Evolutionary conservation across 2,888 invertebrate species (phyloP).

Genomic region (Ditylenchus weischeri): DNA sequence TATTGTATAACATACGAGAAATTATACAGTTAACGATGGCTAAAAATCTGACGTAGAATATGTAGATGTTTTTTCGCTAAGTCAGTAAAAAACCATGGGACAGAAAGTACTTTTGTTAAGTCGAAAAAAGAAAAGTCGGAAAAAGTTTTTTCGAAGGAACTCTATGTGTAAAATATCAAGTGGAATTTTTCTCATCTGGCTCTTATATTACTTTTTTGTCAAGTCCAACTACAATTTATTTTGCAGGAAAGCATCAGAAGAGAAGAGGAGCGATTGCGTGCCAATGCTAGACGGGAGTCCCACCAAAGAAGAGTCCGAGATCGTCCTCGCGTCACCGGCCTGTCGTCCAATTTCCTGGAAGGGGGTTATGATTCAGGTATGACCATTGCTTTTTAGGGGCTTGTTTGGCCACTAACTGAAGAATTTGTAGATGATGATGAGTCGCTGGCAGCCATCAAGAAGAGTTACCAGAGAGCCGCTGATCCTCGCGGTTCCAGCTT

Average conservation of each 20-base stretch:
- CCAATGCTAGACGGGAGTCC: constrained; percentile 75
- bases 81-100: too few relatives aligned
- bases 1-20: too few relatives aligned
- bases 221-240: background rate
- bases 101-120: too few relatives aligned
- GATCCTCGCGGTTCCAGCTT: constrained; percentile 1
- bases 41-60: too few relatives aligned
- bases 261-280: constrained; percentile 90
- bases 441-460: constrained; percentile 35
- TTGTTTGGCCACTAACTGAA: background rate
- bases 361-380: constrained; percentile 42
- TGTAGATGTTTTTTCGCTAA: too few relatives aligned
- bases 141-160: too few relatives aligned
- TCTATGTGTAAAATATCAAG: too few relatives aligned
- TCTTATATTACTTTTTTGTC: too few relatives aligned
- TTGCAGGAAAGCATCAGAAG: constrained; percentile 66
- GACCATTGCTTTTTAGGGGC: background rate
- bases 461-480: constrained; percentile 21
- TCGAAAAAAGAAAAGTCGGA: too few relatives aligned
- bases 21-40: too few relatives aligned
- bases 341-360: constrained; percentile 58
- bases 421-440: constrained; percentile 34
- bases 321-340: constrained; percentile 61
- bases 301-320: constrained; percentile 67
- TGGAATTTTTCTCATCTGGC: too few relatives aligned